Base-by-base conservation (phyloP, 1,140 invertebrate genomes). In the Trichogramma pretiosum region DNA sequence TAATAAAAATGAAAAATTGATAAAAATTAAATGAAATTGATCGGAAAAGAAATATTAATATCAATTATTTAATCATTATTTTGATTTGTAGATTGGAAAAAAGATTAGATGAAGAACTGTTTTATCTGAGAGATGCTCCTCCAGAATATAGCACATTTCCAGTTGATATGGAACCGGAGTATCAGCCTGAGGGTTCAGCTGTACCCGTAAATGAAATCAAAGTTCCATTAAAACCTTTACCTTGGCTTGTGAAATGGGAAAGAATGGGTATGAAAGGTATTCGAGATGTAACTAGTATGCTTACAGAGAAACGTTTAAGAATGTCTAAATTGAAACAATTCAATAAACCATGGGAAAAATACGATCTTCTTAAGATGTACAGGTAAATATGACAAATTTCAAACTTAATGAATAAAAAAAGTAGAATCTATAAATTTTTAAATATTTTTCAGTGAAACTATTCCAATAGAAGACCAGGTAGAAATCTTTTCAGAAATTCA, bases 291-390 rank as follows among this genome's bases (percentile, higher is more conserved):
- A 74, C 77, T 39, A 48, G 52, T 22, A 34, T 82, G 19, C 46
- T 57, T 11, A 79, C 76, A 54, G 71, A 81, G 50, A 81, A 77
- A 57, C 76, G 80, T 55, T 74, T 71, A 52, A 68, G 67, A 18
- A 76, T 76, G 57, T 77, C 79, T 23, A 65, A 73, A 54, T 63
- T 78, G 56, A 62, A 75, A 34, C 42, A 39, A 13, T 35, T 37
- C 30, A 73, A 72, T 37, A 87, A 75, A 58, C 87, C 87, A 9
- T 93, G 86, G 84, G 85, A 88, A 58, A 88, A 91, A 75, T 93
- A 85, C 72, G 93, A 98, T 70, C 72, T 97, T 30, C 94, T 98
- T 90, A 90, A 89, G 68, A 75, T 84, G 41, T 96, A 97, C 62
- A 83, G 92, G 82, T 84, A 75, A 63, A 14, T 10, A 36, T n/a